These are phyloP conservation scores for Emydocephalus ijimae DNA, from an alignment of 2,113 vertebrate species.

Conservation along the genomic window DNA sequence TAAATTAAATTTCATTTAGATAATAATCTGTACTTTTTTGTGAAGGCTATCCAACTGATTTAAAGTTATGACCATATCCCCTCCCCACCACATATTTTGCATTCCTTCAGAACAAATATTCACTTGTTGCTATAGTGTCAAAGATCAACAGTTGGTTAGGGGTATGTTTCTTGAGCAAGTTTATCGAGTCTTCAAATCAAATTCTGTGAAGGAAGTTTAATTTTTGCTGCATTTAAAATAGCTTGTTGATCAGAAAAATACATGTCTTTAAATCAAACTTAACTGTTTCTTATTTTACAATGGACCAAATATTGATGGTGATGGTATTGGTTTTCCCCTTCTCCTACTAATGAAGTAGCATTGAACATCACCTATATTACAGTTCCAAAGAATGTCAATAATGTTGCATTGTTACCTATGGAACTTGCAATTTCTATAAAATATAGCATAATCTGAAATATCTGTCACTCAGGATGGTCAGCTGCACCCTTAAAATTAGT, in stretches of 20 bases:
- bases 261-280: not conserved
- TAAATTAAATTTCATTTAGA: not conserved
- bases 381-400: not conserved
- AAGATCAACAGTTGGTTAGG: conserved; percentile 72
- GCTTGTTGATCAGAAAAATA: conserved; percentile 3
- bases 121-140: conserved; percentile 85
- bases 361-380: not conserved
- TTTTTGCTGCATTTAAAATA: conserved; percentile 49
- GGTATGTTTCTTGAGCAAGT: conserved; percentile 54
- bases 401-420: not conserved
- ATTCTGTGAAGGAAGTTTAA: conserved; percentile 10
- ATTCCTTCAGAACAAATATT: conserved; percentile 89
- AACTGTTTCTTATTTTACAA: not conserved
- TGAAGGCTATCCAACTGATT: conserved; percentile 55
- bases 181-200: conserved; percentile 36
- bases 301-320: not conserved
- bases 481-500: not conserved
- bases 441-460: not conserved
- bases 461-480: not conserved
- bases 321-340: not conserved
- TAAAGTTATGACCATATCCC: conserved; percentile 67
- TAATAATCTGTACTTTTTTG: not conserved
- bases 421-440: not conserved
- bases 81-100: conserved; percentile 80
- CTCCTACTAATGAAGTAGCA: not conserved